These are phyloP conservation scores for Cladorhizidae sp. DNA, from an alignment of 37 sponge, comb jelly and placozoan species.

Conservation along the genomic window DNA sequence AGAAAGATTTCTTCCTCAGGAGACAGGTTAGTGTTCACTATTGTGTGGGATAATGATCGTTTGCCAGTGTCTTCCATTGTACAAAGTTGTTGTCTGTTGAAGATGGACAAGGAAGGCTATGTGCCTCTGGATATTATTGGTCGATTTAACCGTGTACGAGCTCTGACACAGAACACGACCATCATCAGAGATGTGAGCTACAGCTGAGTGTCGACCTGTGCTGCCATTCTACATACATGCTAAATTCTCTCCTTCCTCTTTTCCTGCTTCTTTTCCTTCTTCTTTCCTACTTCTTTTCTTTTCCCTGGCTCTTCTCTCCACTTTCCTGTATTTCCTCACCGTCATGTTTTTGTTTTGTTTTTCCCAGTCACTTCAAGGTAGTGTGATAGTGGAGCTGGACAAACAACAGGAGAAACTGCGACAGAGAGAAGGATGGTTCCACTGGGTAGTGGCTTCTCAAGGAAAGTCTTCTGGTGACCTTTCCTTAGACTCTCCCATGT, in stretches of 20 bases:
- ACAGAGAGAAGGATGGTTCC: conserved; percentile 76
- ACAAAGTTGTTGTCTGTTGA: conserved; percentile 7
- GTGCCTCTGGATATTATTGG: conserved; percentile 84
- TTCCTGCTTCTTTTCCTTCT: neutral
- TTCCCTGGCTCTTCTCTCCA: neutral
- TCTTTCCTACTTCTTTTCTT: neutral
- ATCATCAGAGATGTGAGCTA: conserved; percentile 77
- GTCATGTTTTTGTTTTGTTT: neutral
- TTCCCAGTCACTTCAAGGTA: conserved; percentile 16
- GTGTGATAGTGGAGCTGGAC: conserved; percentile 31
- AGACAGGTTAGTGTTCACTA: conserved; percentile 68
- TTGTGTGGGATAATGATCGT: neutral
- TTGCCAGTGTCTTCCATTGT: neutral
- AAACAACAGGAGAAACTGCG: conserved; percentile 53
- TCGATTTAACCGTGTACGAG: conserved; percentile 87
- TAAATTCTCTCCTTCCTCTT: neutral
- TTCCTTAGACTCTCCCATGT: neutral
- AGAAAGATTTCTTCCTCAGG: conserved; percentile 90
- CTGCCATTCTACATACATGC: neutral
- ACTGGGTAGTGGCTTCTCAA: conserved; percentile 49
- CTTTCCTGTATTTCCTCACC: too few species aligned
- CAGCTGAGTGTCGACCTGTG: neutral
- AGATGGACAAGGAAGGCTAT: conserved; percentile 97
- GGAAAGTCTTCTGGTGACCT: neutral
- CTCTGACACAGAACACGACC: conserved; percentile 76